Evolutionary conservation across 2,797 vertebrate species (phyloP), one percentile per base, ranked within the genome.

Genomic region (Sebastes vulpes): DNA sequence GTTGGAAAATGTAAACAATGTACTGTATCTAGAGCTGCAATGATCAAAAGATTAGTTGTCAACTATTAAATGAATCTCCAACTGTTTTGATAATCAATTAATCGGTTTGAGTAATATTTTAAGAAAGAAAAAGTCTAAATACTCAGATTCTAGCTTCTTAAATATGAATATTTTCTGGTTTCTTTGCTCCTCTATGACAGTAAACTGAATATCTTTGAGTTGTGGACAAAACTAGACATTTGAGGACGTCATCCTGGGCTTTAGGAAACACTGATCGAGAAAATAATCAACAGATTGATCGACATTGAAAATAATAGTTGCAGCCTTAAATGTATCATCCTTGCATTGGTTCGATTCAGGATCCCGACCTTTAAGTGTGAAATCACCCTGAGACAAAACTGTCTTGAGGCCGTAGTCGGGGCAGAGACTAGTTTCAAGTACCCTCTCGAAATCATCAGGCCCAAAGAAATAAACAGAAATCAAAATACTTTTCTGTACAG

Each of bases 401-500:
- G 35, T 61, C 28, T 52, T 18, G 28, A 28, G 16, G 54, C 14
- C 12, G 20, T 28, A 18, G 10, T 23, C 0, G 1, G 60, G 38
- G 28, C 16, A 54, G 8, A 67, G 35, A 58, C 29, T 25, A 6
- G 9, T 56, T 31, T 67, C 35, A 79, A 69, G 50, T 57, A 4
- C 10, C n/a, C 21, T 31, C 66, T 70, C 1, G 1, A 32, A 50
- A 79, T 72, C 48, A 76, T 81, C 38, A 10, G 25, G 54, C 10
- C 18, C n/a, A 25, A 31, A 65, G 56, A 79, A 84, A 75, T 72
- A 74, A 72, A 77, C 31, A 85, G 9, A 79, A 69, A 77, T 75
- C 56, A 63, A 77, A 83, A 68, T 59, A 21, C 11, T 80, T 79
- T 65, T 81, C 28, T 59, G 7, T 53, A 81, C 56, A 82, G 38